These are phyloP conservation scores for Amorpha juglandis DNA, from an alignment of 2,888 invertebrate species.

Conservation along the genomic window DNA sequence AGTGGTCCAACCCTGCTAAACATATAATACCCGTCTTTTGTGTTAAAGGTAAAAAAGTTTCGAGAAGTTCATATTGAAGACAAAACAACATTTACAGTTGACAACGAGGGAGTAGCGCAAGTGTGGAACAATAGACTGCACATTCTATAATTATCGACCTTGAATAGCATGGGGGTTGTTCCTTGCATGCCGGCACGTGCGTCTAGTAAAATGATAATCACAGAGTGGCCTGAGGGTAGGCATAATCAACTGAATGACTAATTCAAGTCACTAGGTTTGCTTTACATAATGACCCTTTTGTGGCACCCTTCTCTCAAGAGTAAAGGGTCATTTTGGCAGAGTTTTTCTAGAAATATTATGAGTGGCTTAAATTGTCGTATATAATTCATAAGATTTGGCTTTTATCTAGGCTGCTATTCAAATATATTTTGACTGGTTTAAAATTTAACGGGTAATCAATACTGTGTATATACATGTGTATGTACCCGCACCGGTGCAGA, in stretches of 20 bases:
- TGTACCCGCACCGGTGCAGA: conserved; percentile 29
- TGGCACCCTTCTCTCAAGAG: conserved; percentile 62
- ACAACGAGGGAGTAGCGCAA: conserved; percentile 51
- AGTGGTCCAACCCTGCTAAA: too few relatives aligned
- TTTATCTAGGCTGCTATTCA: conserved; percentile 34
- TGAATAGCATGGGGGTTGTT: conserved; percentile 69
- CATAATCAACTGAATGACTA: conserved; percentile 82
- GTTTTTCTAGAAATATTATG: conserved; percentile 67
- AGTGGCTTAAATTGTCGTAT: conserved; percentile 40
- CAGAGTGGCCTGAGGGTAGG: conserved; percentile 78
- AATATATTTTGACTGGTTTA: conserved; percentile 37
- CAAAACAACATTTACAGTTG: conserved; percentile 37
- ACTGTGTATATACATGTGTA: not conserved
- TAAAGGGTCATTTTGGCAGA: conserved; percentile 60
- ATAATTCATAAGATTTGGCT: conserved; percentile 28
- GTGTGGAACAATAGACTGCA: conserved; percentile 59
- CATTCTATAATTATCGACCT: conserved; percentile 76
- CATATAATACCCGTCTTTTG: too few relatives aligned
- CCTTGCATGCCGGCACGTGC: conserved; percentile 75
- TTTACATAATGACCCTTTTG: conserved; percentile 70
- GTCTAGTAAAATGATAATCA: conserved; percentile 78
- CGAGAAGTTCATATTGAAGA: conserved; percentile 2
- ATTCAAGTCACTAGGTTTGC: conserved; percentile 79
- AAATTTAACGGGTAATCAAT: conserved; percentile 35
- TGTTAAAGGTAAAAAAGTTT: not conserved